Conservation (phyloP, 2,888 invertebrate species). For the Siphlonurus alternatus region DNA sequence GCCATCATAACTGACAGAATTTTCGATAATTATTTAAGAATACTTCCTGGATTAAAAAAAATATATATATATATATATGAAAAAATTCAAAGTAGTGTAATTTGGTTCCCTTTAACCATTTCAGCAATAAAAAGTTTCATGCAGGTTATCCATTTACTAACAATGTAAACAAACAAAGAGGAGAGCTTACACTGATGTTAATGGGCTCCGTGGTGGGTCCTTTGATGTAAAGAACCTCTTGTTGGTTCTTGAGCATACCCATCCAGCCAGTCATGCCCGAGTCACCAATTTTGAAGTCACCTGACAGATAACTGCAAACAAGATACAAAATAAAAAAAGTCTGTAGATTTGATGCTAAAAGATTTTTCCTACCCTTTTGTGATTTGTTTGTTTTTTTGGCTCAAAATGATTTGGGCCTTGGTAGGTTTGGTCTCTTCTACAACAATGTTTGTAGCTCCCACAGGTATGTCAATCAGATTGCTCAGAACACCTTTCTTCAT, state of each 20-base stretch:
- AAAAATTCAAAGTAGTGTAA: too few species aligned
- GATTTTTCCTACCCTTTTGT: constrained; percentile 1
- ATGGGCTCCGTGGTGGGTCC: not conserved
- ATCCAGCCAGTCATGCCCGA: not conserved
- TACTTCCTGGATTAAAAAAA: too few species aligned
- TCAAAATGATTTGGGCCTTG: constrained; percentile 29
- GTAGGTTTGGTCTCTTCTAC: constrained; percentile 33
- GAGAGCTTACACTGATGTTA: not conserved
- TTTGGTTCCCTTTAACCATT: too few species aligned
- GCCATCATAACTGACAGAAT: too few species aligned
- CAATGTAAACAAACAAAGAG: not conserved
- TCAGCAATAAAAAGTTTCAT: too few species aligned
- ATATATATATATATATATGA: too few species aligned
- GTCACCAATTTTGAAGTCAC: not conserved
- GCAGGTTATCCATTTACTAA: constrained; percentile 10
- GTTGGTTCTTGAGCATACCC: not conserved
- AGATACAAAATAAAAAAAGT: not conserved
- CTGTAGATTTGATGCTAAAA: not conserved
- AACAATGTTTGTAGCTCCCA: constrained; percentile 31
- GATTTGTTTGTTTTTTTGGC: not conserved
- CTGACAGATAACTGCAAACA: not conserved
- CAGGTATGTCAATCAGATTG: constrained; percentile 28
- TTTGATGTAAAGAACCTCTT: not conserved
- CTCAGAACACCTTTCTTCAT: constrained; percentile 17
- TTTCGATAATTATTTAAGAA: too few species aligned